Base-by-base conservation (phyloP, 1,140 invertebrate genomes). In the Drosophila chauvacae region DNA sequence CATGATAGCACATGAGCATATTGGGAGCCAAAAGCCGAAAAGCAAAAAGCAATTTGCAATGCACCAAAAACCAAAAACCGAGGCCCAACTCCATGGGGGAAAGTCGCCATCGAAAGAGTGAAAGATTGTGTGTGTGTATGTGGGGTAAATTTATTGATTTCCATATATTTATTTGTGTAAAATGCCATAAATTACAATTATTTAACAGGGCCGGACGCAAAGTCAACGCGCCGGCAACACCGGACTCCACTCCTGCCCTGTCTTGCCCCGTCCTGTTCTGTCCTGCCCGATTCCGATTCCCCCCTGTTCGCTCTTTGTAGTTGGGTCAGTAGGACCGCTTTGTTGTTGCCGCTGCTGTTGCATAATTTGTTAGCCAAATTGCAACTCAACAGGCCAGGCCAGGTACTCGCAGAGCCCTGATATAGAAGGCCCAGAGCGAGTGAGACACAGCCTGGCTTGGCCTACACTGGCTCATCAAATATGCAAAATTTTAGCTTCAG, bases 101-200 rank as follows among this genome's bases (percentile, higher is more conserved):
- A 42, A 66, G 26, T 35, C 35, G 13, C 23, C 26, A 13, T 4
- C 33, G 28, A 59, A 28, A 60, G 58, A 60, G 71, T 48, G 50
- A 35, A 44, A 44, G 47, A 33, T 18, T 14, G 10, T 44, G 20
- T 14, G 33, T 41, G 23, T 44, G 41, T 56, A 53, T 69, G 63
- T 55, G 70, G 70, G 70, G 60, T 53, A 84, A 88, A 90, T 90
- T 90, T 88, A 88, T 88, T 88, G 84, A 88, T 88, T 88, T 88
- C 70, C 84, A 90, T 88, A 90, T 78, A 90, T 90, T 90, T 88
- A 90, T 88, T 84, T 90, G 77, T 88, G 81, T 81, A 88, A 88
- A 88, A 90, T 85, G 81, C 85, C 84, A 88, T 88, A 90, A 88
- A 88, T 88, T 88, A 90, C 85, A 90, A 88, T 88, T 88, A 88